Conservation (phyloP, 2,888 invertebrate species). For the Zhuqinia jingwanae region DNA sequence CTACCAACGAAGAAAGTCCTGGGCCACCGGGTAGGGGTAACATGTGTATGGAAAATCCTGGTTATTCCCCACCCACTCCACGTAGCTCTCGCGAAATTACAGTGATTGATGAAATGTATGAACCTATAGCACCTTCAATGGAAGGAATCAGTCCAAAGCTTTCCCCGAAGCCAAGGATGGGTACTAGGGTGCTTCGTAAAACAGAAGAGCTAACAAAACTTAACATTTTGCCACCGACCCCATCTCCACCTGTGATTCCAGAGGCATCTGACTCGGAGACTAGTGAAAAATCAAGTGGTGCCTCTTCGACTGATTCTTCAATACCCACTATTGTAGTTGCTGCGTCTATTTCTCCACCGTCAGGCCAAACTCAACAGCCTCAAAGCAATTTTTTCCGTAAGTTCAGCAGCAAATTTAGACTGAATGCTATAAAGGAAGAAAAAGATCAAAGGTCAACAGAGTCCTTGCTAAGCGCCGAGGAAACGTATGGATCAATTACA, state of each 20-base stretch:
- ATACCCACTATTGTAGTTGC: neutral
- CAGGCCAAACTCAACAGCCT: neutral
- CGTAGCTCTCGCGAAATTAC: conserved; percentile 35
- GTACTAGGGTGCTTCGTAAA: conserved; percentile 59
- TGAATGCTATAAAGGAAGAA: conserved; percentile 75
- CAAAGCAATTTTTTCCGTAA: conserved; percentile 73
- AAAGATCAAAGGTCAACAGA: conserved; percentile 42
- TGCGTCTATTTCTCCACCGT: neutral
- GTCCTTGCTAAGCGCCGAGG: conserved; percentile 48
- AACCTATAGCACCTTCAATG: conserved; percentile 46
- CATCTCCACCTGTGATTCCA: conserved; percentile 6
- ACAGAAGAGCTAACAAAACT: conserved; percentile 46
- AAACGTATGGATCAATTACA: conserved; percentile 51
- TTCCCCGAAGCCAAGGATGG: conserved; percentile 66
- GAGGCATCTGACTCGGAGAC: neutral
- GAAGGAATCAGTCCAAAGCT: conserved; percentile 64
- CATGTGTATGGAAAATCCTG: conserved; percentile 59
- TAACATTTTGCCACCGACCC: neutral
- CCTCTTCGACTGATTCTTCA: conserved; percentile 3
- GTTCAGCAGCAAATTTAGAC: conserved; percentile 75
- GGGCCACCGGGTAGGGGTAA: conserved; percentile 3
- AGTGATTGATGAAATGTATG: conserved; percentile 44
- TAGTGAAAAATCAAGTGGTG: conserved; percentile 39
- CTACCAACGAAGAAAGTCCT: conserved; percentile 46
- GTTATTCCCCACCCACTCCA: conserved; percentile 60